phyloP scores from a whole-genome alignment of 2,797 vertebrate species.

The Neomorphus geoffroyi region DNA sequence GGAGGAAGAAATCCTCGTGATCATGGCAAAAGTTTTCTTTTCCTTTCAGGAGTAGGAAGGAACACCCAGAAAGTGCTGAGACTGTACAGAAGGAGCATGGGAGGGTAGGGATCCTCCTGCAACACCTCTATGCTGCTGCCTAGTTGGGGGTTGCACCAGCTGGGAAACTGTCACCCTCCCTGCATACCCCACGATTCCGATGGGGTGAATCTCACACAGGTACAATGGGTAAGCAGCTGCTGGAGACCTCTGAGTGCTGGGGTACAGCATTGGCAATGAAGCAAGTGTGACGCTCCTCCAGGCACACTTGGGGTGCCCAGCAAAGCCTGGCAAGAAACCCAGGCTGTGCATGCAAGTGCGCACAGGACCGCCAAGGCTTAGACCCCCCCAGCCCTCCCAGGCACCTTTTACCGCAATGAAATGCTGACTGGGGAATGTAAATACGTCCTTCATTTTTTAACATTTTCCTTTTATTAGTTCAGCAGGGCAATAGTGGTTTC shows the following conservation, averaged over 20 bases:
- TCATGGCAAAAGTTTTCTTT: constrained; percentile 20
- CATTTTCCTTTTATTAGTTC: not conserved
- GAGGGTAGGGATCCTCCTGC: not conserved
- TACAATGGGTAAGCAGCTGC: not conserved
- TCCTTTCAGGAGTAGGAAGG: not conserved
- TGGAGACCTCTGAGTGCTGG: not conserved
- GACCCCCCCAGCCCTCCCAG: not conserved
- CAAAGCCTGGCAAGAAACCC: not conserved
- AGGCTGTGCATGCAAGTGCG: not conserved
- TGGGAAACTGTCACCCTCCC: not conserved
- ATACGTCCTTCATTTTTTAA: not conserved
- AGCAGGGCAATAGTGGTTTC: not conserved
- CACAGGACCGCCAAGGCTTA: not conserved
- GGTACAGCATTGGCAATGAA: not conserved
- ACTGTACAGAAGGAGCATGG: not conserved
- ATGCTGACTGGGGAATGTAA: not conserved
- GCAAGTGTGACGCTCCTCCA: not conserved
- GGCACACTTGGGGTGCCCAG: not conserved
- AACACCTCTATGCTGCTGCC: not conserved
- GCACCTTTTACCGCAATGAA: not conserved
- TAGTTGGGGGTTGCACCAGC: not conserved
- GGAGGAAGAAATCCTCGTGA: not conserved
- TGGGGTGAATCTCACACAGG: not conserved
- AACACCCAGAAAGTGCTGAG: constrained; percentile 16
- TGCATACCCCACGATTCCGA: not conserved